These are phyloP conservation scores for Nasonia giraulti DNA, from an alignment of 1,140 invertebrate species.

Conservation along the genomic window DNA sequence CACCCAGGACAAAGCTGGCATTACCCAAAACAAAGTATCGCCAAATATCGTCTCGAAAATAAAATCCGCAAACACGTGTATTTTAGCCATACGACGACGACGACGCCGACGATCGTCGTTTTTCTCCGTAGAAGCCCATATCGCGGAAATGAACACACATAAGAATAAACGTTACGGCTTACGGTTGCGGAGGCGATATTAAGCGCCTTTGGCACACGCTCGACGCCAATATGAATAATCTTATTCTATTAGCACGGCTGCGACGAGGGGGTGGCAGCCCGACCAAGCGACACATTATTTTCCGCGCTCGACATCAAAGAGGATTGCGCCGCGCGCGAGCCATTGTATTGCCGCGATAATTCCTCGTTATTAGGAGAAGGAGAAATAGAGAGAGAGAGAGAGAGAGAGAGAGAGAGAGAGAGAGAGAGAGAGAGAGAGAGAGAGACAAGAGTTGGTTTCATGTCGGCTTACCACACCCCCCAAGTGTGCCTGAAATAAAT, in stretches of 20 bases:
- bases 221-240: constrained; percentile 65
- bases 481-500: constrained; percentile 72
- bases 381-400: background rate
- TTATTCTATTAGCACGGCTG: constrained; percentile 67
- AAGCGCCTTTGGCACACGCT: constrained; percentile 20
- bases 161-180: constrained; percentile 42
- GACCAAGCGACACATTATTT: constrained; percentile 65
- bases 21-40: background rate
- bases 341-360: constrained; percentile 73
- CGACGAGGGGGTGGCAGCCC: background rate
- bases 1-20: background rate
- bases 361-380: constrained; percentile 72
- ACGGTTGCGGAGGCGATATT: constrained; percentile 19
- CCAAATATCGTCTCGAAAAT: background rate
- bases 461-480: constrained; percentile 74
- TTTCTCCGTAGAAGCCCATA: constrained; percentile 19
- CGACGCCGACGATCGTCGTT: background rate
- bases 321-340: constrained; percentile 63
- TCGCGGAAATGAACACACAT: constrained; percentile 40
- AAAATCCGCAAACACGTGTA: constrained; percentile 15
- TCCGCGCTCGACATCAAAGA: constrained; percentile 72
- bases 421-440: constrained; percentile 42
- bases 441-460: constrained; percentile 63
- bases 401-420: constrained; percentile 37
- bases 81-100: background rate